A percentile compares a stretch with the other conserved stretches of the same genome.
Evolutionary conservation across 2,888 invertebrate species (phyloP).

Genomic region (Rhingia campestris): DNA sequence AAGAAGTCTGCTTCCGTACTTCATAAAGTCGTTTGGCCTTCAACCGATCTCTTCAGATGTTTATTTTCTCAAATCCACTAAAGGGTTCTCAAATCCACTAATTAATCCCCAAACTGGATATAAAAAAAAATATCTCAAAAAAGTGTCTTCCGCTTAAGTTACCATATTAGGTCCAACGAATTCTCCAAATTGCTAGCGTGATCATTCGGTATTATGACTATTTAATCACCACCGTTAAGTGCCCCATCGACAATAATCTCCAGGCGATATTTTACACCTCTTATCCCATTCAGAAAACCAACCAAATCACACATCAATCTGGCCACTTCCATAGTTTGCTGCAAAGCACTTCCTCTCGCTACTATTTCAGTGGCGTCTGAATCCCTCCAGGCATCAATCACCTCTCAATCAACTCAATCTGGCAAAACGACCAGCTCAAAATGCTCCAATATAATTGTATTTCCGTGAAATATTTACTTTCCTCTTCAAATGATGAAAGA

Average conservation of each 20-base stretch:
- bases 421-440: conserved; percentile 18
- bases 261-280: conserved; percentile 36
- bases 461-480: conserved; percentile 60
- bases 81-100: too few relatives aligned
- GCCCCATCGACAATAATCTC: conserved; percentile 15
- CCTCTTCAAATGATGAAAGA: conserved; percentile 25
- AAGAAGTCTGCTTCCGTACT: too few relatives aligned
- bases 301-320: conserved; percentile 10
- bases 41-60: too few relatives aligned
- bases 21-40: too few relatives aligned
- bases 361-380: conserved; percentile 14
- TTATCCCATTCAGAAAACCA: conserved; percentile 5
- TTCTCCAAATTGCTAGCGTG: conserved; percentile 2
- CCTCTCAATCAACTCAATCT: conserved; percentile 35
- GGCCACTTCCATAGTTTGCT: not conserved
- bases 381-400: conserved; percentile 3
- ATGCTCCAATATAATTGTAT: conserved; percentile 39
- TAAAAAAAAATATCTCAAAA: too few relatives aligned
- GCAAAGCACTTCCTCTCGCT: not conserved
- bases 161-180: not conserved
- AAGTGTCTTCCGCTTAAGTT: conserved; percentile 6
- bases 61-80: too few relatives aligned
- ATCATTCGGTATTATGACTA: conserved; percentile 16
- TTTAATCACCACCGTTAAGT: conserved; percentile 9
- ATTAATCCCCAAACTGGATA: too few relatives aligned